Percentiles rank a stretch among this genome's conserved stretches.
These are phyloP conservation scores for Chionis minor DNA, from an alignment of 2,113 vertebrate genomes.

Conservation along the genomic window DNA sequence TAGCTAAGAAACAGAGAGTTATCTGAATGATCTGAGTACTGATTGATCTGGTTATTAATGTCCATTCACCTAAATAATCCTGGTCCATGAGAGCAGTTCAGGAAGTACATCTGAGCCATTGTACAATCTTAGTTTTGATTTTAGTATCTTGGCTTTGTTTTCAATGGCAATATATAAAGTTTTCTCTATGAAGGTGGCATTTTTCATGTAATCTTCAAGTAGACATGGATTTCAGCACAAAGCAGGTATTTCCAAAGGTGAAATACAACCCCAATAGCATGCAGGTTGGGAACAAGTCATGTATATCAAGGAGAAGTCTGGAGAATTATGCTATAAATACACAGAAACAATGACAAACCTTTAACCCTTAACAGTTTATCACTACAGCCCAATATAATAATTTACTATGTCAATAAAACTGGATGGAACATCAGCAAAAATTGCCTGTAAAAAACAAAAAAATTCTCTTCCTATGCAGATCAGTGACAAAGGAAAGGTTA, in stretches of 20 bases:
- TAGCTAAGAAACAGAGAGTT: not conserved
- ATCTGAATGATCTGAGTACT: not conserved
- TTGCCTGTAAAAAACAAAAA: not conserved
- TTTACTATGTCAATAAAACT: constrained; percentile 38
- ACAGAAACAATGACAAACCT: constrained; percentile 48
- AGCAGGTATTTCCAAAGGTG: not conserved
- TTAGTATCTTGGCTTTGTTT: not conserved
- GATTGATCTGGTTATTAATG: not conserved
- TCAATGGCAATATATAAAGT: not conserved
- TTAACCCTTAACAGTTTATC: constrained; percentile 27
- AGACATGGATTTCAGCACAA: not conserved
- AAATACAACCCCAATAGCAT: not conserved
- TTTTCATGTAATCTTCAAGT: not conserved
- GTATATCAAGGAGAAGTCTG: constrained; percentile 1
- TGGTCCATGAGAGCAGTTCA: not conserved
- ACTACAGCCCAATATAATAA: not conserved
- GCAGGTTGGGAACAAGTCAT: not conserved
- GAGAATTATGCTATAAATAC: constrained; percentile 45
- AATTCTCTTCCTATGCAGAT: not conserved
- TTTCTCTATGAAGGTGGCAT: not conserved
- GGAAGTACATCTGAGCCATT: not conserved
- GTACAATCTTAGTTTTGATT: not conserved
- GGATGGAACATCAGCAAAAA: not conserved
- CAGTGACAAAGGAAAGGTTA: not conserved
- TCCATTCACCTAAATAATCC: not conserved